Conservation (phyloP, 2,797 vertebrate genomes). For the Acanthurus leucopareius region DNA sequence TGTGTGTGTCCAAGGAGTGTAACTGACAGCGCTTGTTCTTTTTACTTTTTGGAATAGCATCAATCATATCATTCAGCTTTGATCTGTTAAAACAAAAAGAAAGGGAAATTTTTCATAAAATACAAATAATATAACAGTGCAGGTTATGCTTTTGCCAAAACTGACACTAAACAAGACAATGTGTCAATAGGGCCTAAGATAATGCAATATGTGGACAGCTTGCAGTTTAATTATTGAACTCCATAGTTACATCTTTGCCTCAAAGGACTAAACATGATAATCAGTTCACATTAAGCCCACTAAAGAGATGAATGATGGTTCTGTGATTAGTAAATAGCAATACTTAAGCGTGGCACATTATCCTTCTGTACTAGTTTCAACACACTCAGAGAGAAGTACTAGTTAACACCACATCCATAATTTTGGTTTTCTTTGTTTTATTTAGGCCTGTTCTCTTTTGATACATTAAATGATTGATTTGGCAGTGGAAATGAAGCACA, state of each 20-base stretch:
- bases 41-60: constrained; percentile 99
- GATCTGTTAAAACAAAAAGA: constrained; percentile 83
- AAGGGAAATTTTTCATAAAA: too few relatives aligned
- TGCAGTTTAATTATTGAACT: not conserved
- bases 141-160: not conserved
- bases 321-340: not conserved
- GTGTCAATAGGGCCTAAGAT: not conserved
- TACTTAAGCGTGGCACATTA: not conserved
- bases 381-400: not conserved
- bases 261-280: too few relatives aligned
- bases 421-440: not conserved
- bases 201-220: not conserved
- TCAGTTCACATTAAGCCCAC: not conserved
- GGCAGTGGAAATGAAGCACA: not conserved
- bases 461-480: not conserved
- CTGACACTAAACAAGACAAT: not conserved
- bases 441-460: not conserved
- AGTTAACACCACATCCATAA: not conserved
- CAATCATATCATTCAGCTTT: constrained; percentile 96
- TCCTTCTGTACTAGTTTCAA: not conserved
- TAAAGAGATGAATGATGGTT: not conserved
- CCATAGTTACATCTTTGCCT: not conserved
- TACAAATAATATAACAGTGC: not conserved
- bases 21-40: constrained; percentile 99
- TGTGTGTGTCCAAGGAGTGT: constrained; percentile 98